phyloP scores from a whole-genome alignment of 2,113 vertebrate genomes.

The Zootoca vivipara region DNA sequence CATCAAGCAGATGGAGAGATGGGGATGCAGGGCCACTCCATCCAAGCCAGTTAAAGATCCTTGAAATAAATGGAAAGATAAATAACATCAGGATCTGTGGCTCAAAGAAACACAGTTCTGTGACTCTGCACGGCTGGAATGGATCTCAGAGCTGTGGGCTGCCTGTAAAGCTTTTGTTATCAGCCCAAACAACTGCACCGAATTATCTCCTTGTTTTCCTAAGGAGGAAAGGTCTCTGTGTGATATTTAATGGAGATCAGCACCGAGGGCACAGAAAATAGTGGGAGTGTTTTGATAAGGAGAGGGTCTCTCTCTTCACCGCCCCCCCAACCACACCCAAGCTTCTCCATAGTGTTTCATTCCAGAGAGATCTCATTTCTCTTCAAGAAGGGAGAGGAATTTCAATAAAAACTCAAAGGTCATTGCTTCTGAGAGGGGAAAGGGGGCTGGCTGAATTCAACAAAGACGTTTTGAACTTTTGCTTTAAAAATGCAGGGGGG shows the following conservation, averaged over 20 bases:
- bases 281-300: conserved; percentile 69
- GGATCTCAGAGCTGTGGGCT: conserved; percentile 37
- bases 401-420: conserved; percentile 68
- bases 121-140: not conserved
- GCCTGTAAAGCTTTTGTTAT: conserved; percentile 45
- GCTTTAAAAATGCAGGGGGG: not conserved
- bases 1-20: too few relatives aligned
- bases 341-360: conserved; percentile 57
- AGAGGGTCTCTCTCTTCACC: conserved; percentile 40
- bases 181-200: conserved; percentile 61
- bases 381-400: conserved; percentile 56
- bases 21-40: too few relatives aligned
- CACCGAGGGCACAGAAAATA: conserved; percentile 61
- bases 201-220: conserved; percentile 67
- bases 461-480: conserved; percentile 49
- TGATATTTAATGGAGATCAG: conserved; percentile 61
- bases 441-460: conserved; percentile 20
- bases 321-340: conserved; percentile 29
- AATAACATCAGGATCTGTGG: not conserved
- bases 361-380: conserved; percentile 65
- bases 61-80: not conserved
- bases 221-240: conserved; percentile 65
- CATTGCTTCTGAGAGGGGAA: conserved; percentile 60
- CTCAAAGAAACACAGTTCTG: not conserved
- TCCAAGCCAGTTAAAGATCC: not conserved